These are phyloP conservation scores for Bruchidius siliquastri DNA, from an alignment of 2,888 invertebrate genomes.

Conservation along the genomic window DNA sequence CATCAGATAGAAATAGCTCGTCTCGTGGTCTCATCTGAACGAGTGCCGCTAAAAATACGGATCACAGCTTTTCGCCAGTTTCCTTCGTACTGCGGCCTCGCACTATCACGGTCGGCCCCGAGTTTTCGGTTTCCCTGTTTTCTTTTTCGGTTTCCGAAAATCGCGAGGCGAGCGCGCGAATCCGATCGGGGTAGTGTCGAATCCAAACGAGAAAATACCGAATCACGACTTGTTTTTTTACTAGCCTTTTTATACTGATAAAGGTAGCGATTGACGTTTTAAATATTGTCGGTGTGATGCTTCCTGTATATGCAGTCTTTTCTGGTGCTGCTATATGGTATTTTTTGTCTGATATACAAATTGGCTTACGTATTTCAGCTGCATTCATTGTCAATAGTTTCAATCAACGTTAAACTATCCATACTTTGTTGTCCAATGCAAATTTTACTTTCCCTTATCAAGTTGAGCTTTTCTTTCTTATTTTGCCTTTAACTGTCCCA, in stretches of 20 bases:
- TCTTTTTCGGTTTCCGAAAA: conserved; percentile 5
- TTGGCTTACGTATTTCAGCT: no score
- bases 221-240: background rate
- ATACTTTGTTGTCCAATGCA: no score
- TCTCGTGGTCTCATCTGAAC: conserved; percentile 29
- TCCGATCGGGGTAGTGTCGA: background rate
- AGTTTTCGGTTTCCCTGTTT: background rate
- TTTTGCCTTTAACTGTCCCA: no score
- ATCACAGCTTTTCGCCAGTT: conserved; percentile 43
- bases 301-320: no score
- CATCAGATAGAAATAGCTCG: conserved; percentile 36
- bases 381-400: no score
- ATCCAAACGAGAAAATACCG: background rate
- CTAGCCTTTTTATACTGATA: background rate
- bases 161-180: conserved; percentile 13
- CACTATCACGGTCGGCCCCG: conserved; percentile 30
- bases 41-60: conserved; percentile 42
- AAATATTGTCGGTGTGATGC: background rate
- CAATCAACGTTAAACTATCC: no score
- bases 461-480: no score
- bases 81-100: conserved; percentile 40
- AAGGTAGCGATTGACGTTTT: background rate
- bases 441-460: no score
- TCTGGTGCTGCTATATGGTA: no score
- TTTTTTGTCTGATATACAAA: no score